Evolutionary conservation across 2,113 vertebrate genomes (phyloP), one percentile per base, ranked within the genome.

Genomic region (Pangasianodon hypophthalmus): DNA sequence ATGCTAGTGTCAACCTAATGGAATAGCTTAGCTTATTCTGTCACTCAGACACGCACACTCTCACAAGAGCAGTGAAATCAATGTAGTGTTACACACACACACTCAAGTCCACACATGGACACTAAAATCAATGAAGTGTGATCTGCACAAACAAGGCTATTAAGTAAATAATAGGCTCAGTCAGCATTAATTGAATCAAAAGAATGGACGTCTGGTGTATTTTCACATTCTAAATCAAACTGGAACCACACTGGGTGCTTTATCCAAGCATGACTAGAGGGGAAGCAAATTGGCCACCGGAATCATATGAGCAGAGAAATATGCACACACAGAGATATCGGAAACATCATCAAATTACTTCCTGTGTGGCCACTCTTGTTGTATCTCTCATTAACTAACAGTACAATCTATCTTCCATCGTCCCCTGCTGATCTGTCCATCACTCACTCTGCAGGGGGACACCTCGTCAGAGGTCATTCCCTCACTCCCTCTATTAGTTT

Each of bases 321-420:
- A 29, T 46, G 37, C 44, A 54, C 75, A 37, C 67, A 73, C 52
- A 73, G 67, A 64, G 26, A 88, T 64, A 75, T 50, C 18, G 19
- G 46, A 26, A 10, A 79, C 7, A 10, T 80, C n/a, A 9, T 81
- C 8, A 56, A 50, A 46, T 41, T 6, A 24, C 26, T 2, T 87
- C 5, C 32, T 77, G 19, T 58, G 50, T 26, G 54, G 10, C 18
- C 58, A 8, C 48, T 5, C 69, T 92, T 82, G 67, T 84, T 9
- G 86, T 52, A 32, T 24, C 16, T 86, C 88, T 86, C 88, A 90
- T 8, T n/a, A 32, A 52, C 13, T n/a, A 29, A 80, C 13, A 41
- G 54, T 60, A 44, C 60, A 84, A 89, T 89, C 90, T 91, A 92
- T 93, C 92, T 91, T 52, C 84, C 85, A 69, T 90, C 69, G 11